phyloP scores from a whole-genome alignment of 2,888 invertebrate species.

The Leuctra nigra region DNA sequence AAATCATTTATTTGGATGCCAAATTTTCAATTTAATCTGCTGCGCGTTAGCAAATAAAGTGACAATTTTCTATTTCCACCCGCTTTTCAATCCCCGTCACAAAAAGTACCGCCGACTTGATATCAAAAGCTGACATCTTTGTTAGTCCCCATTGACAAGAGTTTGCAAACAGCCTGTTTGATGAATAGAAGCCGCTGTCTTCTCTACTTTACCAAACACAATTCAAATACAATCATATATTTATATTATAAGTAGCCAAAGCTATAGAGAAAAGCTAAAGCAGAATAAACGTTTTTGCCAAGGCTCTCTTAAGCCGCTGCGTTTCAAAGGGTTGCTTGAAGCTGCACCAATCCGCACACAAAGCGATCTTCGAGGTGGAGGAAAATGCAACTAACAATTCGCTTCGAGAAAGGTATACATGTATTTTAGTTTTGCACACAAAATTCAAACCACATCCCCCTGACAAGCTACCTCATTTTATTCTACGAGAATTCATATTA shows the following conservation, averaged over 20 bases:
- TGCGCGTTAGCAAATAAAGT: too few relatives aligned
- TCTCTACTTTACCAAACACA: slow-evolving; percentile 1
- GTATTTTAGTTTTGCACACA: neutral
- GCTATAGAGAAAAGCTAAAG: neutral
- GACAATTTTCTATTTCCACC: too few relatives aligned
- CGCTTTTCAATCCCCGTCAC: too few relatives aligned
- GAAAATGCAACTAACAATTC: neutral
- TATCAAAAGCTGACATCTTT: too few relatives aligned
- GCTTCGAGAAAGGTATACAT: neutral
- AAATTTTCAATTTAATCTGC: too few relatives aligned
- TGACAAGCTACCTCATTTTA: neutral
- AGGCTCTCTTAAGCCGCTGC: too few relatives aligned
- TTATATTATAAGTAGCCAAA: slow-evolving; percentile 11
- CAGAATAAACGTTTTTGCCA: slow-evolving; percentile 14
- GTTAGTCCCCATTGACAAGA: too few relatives aligned
- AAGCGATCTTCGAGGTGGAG: neutral
- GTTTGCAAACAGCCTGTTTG: too few relatives aligned
- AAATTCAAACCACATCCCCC: neutral
- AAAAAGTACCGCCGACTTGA: too few relatives aligned
- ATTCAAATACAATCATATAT: slow-evolving; percentile 11
- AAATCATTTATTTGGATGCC: too few relatives aligned
- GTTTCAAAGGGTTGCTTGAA: slow-evolving; percentile 9
- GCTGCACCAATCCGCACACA: slow-evolving; percentile 3
- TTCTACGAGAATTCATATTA: slow-evolving; percentile 5
- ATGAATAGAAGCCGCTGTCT: slow-evolving; percentile 1